These are phyloP conservation scores for Apostichopus japonicus DNA, from an alignment of 35 echinoderm and acorn worm species.

Conservation along the genomic window DNA sequence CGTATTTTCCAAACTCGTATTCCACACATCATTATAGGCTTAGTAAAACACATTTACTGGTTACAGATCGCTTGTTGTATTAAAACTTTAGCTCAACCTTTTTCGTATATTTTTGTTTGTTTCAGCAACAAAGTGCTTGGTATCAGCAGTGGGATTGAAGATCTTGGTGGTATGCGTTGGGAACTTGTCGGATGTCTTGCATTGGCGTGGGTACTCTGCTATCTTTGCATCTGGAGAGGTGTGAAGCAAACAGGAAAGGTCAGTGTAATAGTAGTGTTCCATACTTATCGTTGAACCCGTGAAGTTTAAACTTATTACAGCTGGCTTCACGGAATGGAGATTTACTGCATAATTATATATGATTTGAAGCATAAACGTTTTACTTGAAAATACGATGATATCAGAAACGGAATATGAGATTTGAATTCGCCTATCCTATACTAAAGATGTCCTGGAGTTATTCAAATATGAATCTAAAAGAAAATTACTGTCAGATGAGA, in stretches of 20 bases:
- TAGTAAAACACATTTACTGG: no score
- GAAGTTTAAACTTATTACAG: no score
- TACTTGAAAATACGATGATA: no score
- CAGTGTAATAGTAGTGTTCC: not conserved
- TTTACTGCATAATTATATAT: not conserved
- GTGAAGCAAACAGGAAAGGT: slow-evolving; percentile 88
- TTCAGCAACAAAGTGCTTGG: slow-evolving; percentile 67
- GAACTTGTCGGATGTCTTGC: slow-evolving; percentile 79
- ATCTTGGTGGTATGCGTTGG: slow-evolving; percentile 69
- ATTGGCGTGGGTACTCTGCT: slow-evolving; percentile 70
- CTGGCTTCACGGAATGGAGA: not conserved
- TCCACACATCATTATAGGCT: no score
- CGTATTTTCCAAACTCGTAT: no score
- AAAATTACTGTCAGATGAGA: no score
- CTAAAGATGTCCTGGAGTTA: no score
- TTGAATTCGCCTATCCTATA: no score
- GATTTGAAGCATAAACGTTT: not conserved
- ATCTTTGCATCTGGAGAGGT: slow-evolving; percentile 85
- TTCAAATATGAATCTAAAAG: no score
- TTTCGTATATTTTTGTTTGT: slow-evolving; percentile 18
- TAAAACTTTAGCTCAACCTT: not conserved
- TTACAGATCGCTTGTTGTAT: no score
- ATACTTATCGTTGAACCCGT: no score
- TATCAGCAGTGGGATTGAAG: slow-evolving; percentile 75
- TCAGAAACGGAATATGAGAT: no score